Base-by-base conservation (phyloP, 2,797 vertebrate genomes). In the Sebastiscus albofasciatus region DNA sequence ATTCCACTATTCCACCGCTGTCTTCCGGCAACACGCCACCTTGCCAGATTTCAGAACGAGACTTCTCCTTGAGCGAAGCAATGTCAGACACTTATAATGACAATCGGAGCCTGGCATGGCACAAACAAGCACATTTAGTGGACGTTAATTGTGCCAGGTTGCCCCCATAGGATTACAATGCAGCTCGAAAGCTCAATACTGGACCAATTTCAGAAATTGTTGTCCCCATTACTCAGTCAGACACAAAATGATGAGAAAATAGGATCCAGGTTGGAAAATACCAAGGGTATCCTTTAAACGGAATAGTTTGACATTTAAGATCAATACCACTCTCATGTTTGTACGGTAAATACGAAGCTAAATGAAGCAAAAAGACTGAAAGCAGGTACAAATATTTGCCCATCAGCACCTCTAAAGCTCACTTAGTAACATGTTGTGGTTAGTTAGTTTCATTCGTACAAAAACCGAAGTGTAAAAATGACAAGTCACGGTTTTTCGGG, bases 401-500 rank as follows among this genome's bases (percentile, higher is more conserved):
- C 29, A 12, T 5, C 2, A 20, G 31, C 60, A 34, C 31, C 56
- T 16, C 10, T 61, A 34, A 22, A 34, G 31, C 29, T 61, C 60
- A 34, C 20, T 62, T 13, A 13, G 29, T 33, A 34, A 12, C 20
- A 24, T 62, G 33, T 62, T 62, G 14, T 29, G 10, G 16, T 59
- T 59, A 8, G 55, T 27, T 59, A 29, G 14, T 59, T 59, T 29
- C 27, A 59, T 31, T 27, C 4, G 27, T 20, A 60, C 1, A 14
- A 58, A 46, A 58, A 58, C 26, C 13, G 4, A 56, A 26, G 54
- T 55, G n/a, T 56, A 27, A 58, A 27, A 58, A 46, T 6, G 16
- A 27, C 55, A 58, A 27, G 26, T 4, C 14, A n/a, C 9, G n/a
- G 0, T 59, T 59, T 59, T 59, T 59, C 0, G 7, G 24, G 0